phyloP scores from a whole-genome alignment of 2,113 vertebrate species.

The Nerophis ophidion region DNA sequence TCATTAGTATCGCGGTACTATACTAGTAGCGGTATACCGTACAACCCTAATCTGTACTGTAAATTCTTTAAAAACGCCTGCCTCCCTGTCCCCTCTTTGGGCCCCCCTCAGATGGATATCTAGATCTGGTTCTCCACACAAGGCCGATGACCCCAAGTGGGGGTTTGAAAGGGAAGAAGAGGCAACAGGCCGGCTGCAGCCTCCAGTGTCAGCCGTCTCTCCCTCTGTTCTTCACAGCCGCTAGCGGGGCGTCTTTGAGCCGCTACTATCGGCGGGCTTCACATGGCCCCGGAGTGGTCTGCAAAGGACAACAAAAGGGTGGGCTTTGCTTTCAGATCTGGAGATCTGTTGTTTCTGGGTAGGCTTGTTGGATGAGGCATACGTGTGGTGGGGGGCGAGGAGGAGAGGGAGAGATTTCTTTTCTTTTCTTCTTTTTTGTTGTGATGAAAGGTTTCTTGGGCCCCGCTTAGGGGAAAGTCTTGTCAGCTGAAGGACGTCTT shows the following conservation, averaged over 20 bases:
- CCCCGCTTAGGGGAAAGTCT: constrained; percentile 43
- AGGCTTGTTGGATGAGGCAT: constrained; percentile 31
- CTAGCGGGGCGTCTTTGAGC: constrained; percentile 53
- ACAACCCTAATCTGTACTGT: no score
- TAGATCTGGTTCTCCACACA: constrained; percentile 35
- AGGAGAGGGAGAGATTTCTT: background rate
- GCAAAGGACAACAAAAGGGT: constrained; percentile 44
- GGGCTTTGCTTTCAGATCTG: constrained; percentile 35
- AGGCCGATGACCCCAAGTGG: constrained; percentile 9
- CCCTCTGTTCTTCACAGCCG: constrained; percentile 34
- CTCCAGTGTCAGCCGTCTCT: constrained; percentile 16
- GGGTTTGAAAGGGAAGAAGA: constrained; percentile 12
- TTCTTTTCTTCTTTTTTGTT: constrained; percentile 6
- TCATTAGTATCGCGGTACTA: no score
- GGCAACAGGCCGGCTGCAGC: constrained; percentile 17
- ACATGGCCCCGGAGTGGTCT: constrained; percentile 41
- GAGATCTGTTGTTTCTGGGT: constrained; percentile 43
- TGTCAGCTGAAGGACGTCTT: constrained; percentile 54
- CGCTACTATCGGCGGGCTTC: constrained; percentile 54
- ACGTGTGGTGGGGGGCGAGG: constrained; percentile 7
- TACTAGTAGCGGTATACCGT: no score
- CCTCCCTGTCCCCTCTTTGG: constrained; percentile 13
- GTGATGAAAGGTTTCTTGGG: constrained; percentile 48
- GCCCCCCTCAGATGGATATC: constrained; percentile 22
- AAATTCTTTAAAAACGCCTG: background rate